Percentiles rank a stretch among this genome's conserved stretches.
Conservation (phyloP, 2,888 invertebrate species). For the Pammene fasciana region DNA sequence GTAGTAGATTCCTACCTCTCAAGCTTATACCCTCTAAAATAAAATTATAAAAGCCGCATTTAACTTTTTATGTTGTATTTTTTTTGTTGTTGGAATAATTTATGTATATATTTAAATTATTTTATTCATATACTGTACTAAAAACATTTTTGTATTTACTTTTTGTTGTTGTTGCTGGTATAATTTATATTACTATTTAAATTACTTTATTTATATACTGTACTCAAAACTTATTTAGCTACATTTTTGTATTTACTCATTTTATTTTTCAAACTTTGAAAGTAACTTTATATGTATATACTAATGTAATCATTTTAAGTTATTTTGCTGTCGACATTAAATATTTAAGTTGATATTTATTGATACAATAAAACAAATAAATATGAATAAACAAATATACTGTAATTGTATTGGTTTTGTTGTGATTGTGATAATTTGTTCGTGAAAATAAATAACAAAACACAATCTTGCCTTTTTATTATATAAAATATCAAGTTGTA, state of each 20-base stretch:
- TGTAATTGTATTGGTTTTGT: slow-evolving; percentile 29
- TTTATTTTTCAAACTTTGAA: too few species aligned
- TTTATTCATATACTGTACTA: not conserved
- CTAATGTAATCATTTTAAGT: not conserved
- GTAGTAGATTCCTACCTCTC: not conserved
- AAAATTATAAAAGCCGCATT: slow-evolving; percentile 28
- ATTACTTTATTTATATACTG: not conserved
- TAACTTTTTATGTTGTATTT: slow-evolving; percentile 5
- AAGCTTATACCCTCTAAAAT: not conserved
- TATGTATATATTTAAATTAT: not conserved
- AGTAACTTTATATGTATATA: too few species aligned
- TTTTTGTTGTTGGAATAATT: not conserved
- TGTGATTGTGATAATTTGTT: slow-evolving; percentile 39
- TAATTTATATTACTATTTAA: too few species aligned
- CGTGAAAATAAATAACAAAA: slow-evolving; percentile 35
- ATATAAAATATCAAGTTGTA: too few species aligned
- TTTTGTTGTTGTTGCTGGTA: too few species aligned
- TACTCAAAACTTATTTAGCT: not conserved
- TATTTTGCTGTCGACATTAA: not conserved
- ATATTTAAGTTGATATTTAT: not conserved
- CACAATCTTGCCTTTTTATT: not conserved
- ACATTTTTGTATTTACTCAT: too few species aligned
- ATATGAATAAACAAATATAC: not conserved
- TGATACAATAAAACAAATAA: slow-evolving; percentile 9
- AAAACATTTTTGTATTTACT: too few species aligned